Evolutionary conservation across 2,797 vertebrate genomes (phyloP).

Genomic region (Gila robusta): DNA sequence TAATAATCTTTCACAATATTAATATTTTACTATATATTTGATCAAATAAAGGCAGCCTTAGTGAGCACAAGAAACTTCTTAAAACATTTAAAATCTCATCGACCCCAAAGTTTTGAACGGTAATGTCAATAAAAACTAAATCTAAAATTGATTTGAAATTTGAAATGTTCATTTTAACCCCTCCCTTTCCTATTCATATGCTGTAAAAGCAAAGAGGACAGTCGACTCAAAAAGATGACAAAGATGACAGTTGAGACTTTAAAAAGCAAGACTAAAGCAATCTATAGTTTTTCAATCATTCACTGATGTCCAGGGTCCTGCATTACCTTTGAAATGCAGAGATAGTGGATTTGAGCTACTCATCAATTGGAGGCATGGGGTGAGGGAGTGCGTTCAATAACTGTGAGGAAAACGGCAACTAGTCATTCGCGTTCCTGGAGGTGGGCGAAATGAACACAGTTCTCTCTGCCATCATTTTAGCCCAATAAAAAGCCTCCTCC

Average conservation of each 20-base stretch:
- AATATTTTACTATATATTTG: not conserved
- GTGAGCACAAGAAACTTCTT: not conserved
- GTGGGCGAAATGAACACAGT: conserved; percentile 6
- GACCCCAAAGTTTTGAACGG: not conserved
- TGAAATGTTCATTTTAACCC: not conserved
- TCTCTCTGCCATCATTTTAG: conserved; percentile 20
- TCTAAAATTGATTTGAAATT: not conserved
- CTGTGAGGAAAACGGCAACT: conserved; percentile 17
- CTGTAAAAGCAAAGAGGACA: not conserved
- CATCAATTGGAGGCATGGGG: not conserved
- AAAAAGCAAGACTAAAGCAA: not conserved
- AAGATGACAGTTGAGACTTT: not conserved
- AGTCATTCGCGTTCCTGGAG: conserved; percentile 4
- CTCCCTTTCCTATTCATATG: not conserved
- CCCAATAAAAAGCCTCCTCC: not conserved
- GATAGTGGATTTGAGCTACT: conserved; percentile 12
- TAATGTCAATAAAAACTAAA: not conserved
- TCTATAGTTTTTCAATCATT: not conserved
- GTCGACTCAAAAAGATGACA: not conserved
- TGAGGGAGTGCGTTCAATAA: conserved; percentile 9
- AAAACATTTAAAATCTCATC: not conserved
- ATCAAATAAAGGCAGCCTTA: not conserved
- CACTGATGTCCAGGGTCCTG: not conserved
- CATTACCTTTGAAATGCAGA: conserved; percentile 4
- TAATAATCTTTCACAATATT: not conserved